Evolutionary conservation across 1,140 invertebrate genomes (phyloP).

Genomic region (Mamestra configurata): DNA sequence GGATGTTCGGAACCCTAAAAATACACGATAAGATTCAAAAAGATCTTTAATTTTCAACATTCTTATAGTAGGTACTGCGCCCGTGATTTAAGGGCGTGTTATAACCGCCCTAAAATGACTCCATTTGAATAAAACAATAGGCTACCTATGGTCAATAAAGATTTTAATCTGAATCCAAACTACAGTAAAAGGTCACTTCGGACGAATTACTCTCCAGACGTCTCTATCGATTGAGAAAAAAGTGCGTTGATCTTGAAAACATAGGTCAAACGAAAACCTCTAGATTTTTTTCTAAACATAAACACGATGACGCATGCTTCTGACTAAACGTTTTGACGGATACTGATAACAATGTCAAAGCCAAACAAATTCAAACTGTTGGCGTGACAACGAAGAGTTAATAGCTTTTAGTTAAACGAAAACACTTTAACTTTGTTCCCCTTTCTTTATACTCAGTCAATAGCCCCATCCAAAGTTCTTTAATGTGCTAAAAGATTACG

Average conservation of each 20-base stretch:
- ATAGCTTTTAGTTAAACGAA: conserved; percentile 47
- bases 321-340: background rate
- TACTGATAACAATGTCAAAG: conserved; percentile 22
- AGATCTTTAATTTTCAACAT: background rate
- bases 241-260: background rate
- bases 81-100: too few relatives aligned
- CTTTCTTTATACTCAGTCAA: conserved; percentile 37
- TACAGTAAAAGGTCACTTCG: conserved; percentile 9
- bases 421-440: conserved; percentile 43
- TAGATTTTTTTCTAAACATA: too few relatives aligned
- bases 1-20: background rate
- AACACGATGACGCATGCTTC: background rate
- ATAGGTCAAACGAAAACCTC: background rate
- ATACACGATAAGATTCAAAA: background rate
- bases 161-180: background rate
- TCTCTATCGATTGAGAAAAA: conserved; percentile 1
- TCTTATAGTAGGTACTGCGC: background rate
- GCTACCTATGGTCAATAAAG: background rate
- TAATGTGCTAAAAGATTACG: conserved; percentile 31
- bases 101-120: background rate
- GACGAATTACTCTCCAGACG: background rate
- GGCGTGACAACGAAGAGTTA: conserved; percentile 49
- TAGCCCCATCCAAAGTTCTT: conserved; percentile 47
- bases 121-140: background rate
- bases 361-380: conserved; percentile 33